phyloP scores from a whole-genome alignment of 2,113 vertebrate species.

The Paramormyrops kingsleyae region DNA sequence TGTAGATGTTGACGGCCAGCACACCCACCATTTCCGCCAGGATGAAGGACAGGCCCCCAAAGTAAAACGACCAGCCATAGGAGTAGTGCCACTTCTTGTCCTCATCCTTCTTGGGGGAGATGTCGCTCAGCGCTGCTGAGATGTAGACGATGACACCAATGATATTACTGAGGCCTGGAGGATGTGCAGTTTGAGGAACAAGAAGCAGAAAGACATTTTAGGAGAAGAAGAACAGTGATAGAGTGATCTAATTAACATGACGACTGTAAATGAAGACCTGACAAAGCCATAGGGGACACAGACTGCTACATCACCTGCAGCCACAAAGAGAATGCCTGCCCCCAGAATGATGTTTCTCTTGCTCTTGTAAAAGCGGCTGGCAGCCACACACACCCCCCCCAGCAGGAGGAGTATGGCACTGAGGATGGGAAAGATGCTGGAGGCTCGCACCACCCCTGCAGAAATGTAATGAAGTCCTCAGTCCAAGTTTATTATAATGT shows the following conservation, averaged over 20 bases:
- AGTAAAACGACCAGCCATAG: conserved; percentile 92
- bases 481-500: not conserved
- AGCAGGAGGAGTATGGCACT: conserved; percentile 85
- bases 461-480: not conserved
- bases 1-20: conserved; percentile 86
- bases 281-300: not conserved
- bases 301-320: conserved; percentile 67
- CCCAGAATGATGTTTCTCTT: conserved; percentile 86
- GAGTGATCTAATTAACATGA: not conserved
- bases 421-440: conserved; percentile 92
- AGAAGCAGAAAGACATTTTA: not conserved
- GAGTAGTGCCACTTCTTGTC: conserved; percentile 91
- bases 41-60: conserved; percentile 87
- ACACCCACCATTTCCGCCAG: conserved; percentile 90
- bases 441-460: conserved; percentile 87
- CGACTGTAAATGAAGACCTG: not conserved
- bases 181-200: not conserved
- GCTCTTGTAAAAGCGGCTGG: conserved; percentile 83
- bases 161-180: conserved; percentile 84
- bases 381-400: conserved; percentile 83
- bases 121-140: conserved; percentile 84
- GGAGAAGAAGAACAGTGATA: not conserved
- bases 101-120: conserved; percentile 81
- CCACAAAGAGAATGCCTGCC: conserved; percentile 87
- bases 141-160: conserved; percentile 95